Conservation (phyloP, 2,113 vertebrate genomes). For the Gallinago paraguaiae region DNA sequence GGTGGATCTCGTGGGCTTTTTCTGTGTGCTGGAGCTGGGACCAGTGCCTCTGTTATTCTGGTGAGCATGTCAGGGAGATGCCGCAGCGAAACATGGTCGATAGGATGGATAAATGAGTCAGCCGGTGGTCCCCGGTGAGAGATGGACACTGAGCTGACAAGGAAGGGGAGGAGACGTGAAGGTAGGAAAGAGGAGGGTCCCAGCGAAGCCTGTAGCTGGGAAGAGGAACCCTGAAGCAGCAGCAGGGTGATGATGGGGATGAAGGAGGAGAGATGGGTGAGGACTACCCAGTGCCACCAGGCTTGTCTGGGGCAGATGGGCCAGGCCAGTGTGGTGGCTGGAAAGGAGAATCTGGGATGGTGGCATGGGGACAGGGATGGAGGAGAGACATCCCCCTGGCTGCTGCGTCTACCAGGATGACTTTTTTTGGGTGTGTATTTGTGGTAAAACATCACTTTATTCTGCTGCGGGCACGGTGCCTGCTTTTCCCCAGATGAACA, state of each 20-base stretch:
- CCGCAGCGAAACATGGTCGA: too few species aligned
- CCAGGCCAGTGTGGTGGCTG: neutral
- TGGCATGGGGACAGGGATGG: rapidly evolving
- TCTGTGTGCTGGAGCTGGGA: neutral
- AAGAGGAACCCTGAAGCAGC: neutral
- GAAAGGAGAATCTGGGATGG: neutral
- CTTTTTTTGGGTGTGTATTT: neutral
- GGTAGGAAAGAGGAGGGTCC: neutral
- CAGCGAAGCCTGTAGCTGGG: neutral
- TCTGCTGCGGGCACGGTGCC: neutral
- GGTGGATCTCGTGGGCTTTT: neutral
- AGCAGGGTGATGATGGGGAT: neutral
- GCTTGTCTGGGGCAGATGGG: neutral
- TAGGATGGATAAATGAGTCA: neutral
- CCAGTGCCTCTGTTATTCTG: rapidly evolving
- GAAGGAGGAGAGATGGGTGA: neutral
- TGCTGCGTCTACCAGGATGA: neutral
- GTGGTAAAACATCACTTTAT: neutral
- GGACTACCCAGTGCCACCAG: rapidly evolving
- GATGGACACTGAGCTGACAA: neutral
- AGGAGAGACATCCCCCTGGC: neutral
- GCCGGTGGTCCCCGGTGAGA: neutral
- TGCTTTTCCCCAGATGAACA: neutral
- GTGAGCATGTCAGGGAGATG: neutral
- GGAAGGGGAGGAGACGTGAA: neutral